Conservation (phyloP, 1,140 invertebrate species). For the Aporrectodea caliginosa region DNA sequence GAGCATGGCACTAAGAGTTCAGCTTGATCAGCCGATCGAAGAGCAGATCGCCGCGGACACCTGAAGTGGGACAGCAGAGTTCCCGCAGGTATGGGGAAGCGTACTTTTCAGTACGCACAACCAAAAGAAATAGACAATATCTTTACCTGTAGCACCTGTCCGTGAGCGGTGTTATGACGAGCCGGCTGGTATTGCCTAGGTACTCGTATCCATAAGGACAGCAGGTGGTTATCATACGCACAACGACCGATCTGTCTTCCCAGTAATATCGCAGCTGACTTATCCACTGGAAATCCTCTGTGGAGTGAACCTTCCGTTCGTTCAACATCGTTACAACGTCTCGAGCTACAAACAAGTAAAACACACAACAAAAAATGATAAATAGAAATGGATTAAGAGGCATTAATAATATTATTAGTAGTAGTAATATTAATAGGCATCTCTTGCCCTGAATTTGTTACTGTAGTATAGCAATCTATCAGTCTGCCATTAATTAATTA, state of each 20-base stretch:
- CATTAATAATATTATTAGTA: too few relatives aligned
- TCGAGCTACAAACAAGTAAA: conserved; percentile 61
- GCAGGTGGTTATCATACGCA: conserved; percentile 53
- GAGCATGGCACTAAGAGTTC: too few relatives aligned
- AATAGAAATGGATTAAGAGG: neutral
- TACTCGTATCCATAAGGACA: conserved; percentile 57
- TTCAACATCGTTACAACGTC: conserved; percentile 66
- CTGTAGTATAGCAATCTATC: too few relatives aligned
- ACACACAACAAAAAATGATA: neutral
- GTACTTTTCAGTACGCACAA: too few relatives aligned
- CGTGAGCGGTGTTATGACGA: conserved; percentile 57
- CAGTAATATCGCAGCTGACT: conserved; percentile 54
- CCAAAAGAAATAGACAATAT: too few relatives aligned
- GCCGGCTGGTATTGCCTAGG: conserved; percentile 53
- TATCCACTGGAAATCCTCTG: conserved; percentile 55
- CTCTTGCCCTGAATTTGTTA: too few relatives aligned
- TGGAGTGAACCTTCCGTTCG: conserved; percentile 37
- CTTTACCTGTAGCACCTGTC: conserved; percentile 47
- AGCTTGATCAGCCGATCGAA: too few relatives aligned
- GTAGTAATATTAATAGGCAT: too few relatives aligned
- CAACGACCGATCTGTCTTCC: conserved; percentile 50
- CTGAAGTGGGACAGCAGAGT: too few relatives aligned
- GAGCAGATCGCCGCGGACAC: too few relatives aligned
- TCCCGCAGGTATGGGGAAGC: too few relatives aligned
- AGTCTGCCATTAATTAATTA: too few relatives aligned